phyloP scores from a whole-genome alignment of 1,140 invertebrate genomes.

The Heliconius eleuchia region DNA sequence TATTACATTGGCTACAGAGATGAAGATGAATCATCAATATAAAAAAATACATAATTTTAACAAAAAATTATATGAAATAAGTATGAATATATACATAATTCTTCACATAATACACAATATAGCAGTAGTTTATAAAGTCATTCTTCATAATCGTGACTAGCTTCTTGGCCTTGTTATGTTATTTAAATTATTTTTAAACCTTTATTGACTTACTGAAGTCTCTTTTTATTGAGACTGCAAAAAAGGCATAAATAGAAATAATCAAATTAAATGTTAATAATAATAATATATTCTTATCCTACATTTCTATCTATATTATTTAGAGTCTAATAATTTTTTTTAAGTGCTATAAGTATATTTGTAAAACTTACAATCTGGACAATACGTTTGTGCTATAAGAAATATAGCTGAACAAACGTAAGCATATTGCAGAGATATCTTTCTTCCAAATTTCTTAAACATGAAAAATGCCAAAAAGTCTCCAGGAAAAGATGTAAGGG shows the following conservation, averaged over 20 bases:
- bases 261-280: background rate
- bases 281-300: background rate
- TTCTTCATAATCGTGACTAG: background rate
- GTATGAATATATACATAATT: too few species aligned
- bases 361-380: conserved; percentile 58
- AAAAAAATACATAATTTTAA: too few species aligned
- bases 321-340: background rate
- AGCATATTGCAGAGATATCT: conserved; percentile 80
- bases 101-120: background rate
- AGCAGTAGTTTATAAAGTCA: background rate
- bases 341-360: background rate
- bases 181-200: background rate
- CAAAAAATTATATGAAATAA: too few species aligned
- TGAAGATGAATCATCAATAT: too few species aligned
- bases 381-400: conserved; percentile 53
- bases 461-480: conserved; percentile 84
- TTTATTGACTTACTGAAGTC: background rate
- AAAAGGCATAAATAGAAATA: background rate
- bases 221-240: background rate
- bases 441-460: conserved; percentile 84
- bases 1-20: too few species aligned
- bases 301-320: background rate
- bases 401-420: conserved; percentile 82
- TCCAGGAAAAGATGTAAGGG: conserved; percentile 86
- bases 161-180: background rate